Evolutionary conservation across 2,888 invertebrate species (phyloP).

Genomic region (Pristionchus exspectatus): DNA sequence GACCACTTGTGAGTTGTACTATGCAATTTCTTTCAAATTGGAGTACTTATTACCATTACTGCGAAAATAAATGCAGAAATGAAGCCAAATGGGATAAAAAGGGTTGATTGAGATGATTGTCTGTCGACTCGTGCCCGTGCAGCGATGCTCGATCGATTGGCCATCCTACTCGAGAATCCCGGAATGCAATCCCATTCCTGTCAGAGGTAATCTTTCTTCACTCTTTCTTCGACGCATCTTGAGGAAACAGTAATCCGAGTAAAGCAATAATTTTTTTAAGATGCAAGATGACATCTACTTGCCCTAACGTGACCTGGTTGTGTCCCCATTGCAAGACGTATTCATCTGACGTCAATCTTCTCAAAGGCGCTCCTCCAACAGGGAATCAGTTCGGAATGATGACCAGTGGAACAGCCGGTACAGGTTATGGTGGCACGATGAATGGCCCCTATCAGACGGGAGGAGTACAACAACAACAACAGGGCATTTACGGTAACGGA

Average conservation of each 20-base stretch:
- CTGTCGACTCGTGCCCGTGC: conserved; percentile 76
- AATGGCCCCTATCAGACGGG: conserved; percentile 22
- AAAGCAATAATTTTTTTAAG: conserved; percentile 55
- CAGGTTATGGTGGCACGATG: conserved; percentile 23
- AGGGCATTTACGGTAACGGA: conserved; percentile 40
- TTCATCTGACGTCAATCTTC: conserved; percentile 68
- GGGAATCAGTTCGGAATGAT: conserved; percentile 35
- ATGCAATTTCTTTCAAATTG: background rate
- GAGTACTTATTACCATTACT: background rate
- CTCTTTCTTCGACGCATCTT: background rate
- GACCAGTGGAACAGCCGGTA: background rate
- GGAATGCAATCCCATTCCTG: conserved; percentile 76
- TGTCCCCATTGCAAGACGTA: conserved; percentile 77
- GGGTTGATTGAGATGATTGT: conserved; percentile 75
- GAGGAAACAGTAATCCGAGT: background rate
- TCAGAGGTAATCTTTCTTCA: conserved; percentile 59
- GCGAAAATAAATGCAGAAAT: background rate
- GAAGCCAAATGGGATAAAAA: background rate
- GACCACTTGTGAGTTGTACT: conserved; percentile 71
- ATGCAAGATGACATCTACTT: conserved; percentile 73
- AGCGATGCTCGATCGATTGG: conserved; percentile 77
- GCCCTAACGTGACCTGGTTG: conserved; percentile 74
- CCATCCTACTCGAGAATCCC: conserved; percentile 70
- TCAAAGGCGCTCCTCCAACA: conserved; percentile 49
- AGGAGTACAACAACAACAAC: conserved; percentile 11